These are phyloP conservation scores for Spatulosminthurus flaviceps DNA, from an alignment of 2,888 invertebrate genomes.

Conservation along the genomic window DNA sequence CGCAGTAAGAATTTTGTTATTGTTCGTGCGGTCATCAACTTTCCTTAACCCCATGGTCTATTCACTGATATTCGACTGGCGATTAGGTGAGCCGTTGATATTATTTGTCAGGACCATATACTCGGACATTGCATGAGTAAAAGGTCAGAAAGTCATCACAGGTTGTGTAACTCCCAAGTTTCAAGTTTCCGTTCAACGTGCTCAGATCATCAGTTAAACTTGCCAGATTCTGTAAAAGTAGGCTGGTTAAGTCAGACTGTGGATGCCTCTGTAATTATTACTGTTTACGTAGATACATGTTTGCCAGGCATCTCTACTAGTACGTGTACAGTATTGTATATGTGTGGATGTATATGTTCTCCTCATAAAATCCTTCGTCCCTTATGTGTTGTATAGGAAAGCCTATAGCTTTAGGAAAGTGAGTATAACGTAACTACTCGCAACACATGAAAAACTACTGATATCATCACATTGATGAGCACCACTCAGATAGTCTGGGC, in stretches of 20 bases:
- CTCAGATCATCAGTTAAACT: conserved; percentile 1
- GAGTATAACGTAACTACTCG: neutral
- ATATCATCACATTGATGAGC: no score
- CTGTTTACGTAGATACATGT: no score
- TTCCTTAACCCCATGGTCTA: conserved; percentile 40
- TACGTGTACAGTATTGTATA: no score
- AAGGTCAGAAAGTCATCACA: conserved; percentile 50
- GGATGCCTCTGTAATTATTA: no score
- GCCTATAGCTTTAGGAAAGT: neutral
- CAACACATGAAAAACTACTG: neutral
- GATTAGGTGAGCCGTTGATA: conserved; percentile 21
- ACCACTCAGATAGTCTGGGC: neutral
- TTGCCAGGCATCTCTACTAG: no score
- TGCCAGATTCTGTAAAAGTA: conserved; percentile 14
- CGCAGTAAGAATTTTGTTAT: conserved; percentile 18
- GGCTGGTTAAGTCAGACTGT: neutral
- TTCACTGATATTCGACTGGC: neutral
- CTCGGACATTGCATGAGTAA: conserved; percentile 11
- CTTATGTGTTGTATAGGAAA: neutral
- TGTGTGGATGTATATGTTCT: no score
- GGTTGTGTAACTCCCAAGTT: conserved; percentile 46
- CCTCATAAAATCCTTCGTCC: neutral
- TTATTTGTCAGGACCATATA: conserved; percentile 31
- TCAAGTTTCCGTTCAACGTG: conserved; percentile 32
- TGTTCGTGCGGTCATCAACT: conserved; percentile 43